Base-by-base conservation (phyloP, 1,140 invertebrate genomes). In the Bombus haemorrhoidalis region DNA sequence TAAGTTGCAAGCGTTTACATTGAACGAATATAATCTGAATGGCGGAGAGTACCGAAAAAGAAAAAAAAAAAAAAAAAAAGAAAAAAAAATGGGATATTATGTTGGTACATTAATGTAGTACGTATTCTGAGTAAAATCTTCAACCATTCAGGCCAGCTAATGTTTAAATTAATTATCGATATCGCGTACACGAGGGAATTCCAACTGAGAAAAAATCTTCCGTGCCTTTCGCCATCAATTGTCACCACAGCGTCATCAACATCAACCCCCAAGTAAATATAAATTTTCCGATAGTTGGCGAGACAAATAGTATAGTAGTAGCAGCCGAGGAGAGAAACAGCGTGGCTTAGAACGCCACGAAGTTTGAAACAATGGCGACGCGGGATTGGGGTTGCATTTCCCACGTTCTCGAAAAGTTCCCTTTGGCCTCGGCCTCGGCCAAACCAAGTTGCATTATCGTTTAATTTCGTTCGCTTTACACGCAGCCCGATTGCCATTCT, bases 401-500 rank as follows among this genome's bases (percentile, higher is more conserved):
- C 71, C 81, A 62, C 71, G 72, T 76, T 39, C 72, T 32, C 41
- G n/a, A 34, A 43, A 83, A 41, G 22, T 59, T 78, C 37, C 47
- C 62, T 77, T 78, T 57, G 64, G 18, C 34, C 34, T 8, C 13
- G 25, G 53, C 25, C 47, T 41, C 59, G 57, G 37, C 59, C 34
- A 57, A 62, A 28, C 32, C 72, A 25, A 72, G 41, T 39, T 66
- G 47, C 64, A 69, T 83, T 83, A 78, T 47, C 74, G 82, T 83
- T 66, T 66, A 76, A 76, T 64, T 71, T 83, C 62, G 74, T 39
- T 22, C 47, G 62, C 28, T 83, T 83, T 78, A 59, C 47, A n/a
- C 37, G 37, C 75, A 2, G 47, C 43, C 37, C 34, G 78, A 81
- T 81, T 85, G 83, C 77, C 41, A 64, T 62, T 85, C 83, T 32